Percentiles rank a stretch among this genome's conserved stretches.
Conservation (phyloP, 2,113 vertebrate genomes). For the Leptodactylus fuscus region DNA sequence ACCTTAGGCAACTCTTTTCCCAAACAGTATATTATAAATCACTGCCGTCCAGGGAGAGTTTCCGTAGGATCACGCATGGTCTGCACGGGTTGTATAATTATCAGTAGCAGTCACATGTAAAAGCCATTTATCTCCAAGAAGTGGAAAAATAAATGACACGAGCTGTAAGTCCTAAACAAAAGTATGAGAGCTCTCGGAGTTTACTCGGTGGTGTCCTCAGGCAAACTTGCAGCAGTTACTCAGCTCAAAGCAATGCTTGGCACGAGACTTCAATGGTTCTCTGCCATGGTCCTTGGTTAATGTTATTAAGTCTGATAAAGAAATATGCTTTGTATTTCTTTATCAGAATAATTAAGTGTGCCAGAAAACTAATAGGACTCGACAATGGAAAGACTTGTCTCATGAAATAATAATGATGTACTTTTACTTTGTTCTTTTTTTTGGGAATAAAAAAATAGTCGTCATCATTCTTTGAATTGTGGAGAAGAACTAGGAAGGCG, state of each 20-base stretch:
- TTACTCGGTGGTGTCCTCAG: constrained; percentile 43
- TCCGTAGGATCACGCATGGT: not conserved
- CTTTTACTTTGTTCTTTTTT: constrained; percentile 32
- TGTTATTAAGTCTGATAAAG: constrained; percentile 54
- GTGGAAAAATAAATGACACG: constrained; percentile 40
- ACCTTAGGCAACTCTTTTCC: constrained; percentile 32
- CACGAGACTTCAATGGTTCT: constrained; percentile 12
- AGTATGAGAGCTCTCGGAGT: not conserved
- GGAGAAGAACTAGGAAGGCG: not conserved
- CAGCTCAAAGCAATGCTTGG: constrained; percentile 33
- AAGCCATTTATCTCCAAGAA: constrained; percentile 27
- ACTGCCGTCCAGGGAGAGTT: not conserved
- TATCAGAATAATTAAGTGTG: constrained; percentile 56
- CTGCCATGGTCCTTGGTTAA: constrained; percentile 40
- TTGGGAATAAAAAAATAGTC: not conserved
- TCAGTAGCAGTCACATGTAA: constrained; percentile 9
- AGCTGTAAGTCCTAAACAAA: not conserved
- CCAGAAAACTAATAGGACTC: constrained; percentile 38
- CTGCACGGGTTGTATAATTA: not conserved
- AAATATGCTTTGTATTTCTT: constrained; percentile 52
- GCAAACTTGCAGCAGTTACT: constrained; percentile 29
- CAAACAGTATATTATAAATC: not conserved
- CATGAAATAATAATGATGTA: constrained; percentile 45
- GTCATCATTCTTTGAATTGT: not conserved
- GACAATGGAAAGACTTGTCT: constrained; percentile 41